Conservation (phyloP, 2,113 vertebrate genomes). For the Rostratula benghalensis region DNA sequence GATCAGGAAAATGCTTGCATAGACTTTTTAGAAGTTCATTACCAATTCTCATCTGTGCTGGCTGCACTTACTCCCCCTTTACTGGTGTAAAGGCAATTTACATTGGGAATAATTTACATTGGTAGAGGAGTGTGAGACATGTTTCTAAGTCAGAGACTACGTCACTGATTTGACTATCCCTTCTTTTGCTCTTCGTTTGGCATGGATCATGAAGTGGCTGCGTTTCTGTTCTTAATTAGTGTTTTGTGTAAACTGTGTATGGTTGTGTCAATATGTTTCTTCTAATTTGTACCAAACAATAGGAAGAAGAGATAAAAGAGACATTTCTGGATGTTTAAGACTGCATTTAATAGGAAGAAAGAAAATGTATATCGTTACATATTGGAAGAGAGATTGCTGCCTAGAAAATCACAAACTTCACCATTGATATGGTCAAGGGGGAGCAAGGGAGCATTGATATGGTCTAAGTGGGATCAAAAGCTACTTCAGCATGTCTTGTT, state of each 20-base stretch:
- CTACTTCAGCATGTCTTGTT: not conserved
- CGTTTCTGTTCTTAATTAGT: slow-evolving; percentile 13
- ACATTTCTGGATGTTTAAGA: not conserved
- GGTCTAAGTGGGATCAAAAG: not conserved
- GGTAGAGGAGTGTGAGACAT: not conserved
- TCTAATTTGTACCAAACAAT: not conserved
- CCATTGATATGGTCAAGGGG: not conserved
- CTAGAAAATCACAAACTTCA: not conserved
- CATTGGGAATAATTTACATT: not conserved
- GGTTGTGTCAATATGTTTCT: not conserved
- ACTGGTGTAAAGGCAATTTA: not conserved
- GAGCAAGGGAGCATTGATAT: not conserved
- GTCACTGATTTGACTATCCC: not conserved
- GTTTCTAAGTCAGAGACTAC: not conserved
- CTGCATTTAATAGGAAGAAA: not conserved
- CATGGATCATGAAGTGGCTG: not conserved
- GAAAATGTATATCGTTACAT: not conserved
- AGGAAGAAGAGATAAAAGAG: not conserved
- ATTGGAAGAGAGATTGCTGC: not conserved
- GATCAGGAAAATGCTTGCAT: not conserved
- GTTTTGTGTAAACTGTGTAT: slow-evolving; percentile 19
- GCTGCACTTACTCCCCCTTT: not conserved
- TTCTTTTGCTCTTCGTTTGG: not conserved
- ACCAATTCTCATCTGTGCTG: not conserved
- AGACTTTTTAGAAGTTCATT: not conserved